phyloP scores from a whole-genome alignment of 2,113 vertebrate species.

The Shinisaurus crocodilurus region DNA sequence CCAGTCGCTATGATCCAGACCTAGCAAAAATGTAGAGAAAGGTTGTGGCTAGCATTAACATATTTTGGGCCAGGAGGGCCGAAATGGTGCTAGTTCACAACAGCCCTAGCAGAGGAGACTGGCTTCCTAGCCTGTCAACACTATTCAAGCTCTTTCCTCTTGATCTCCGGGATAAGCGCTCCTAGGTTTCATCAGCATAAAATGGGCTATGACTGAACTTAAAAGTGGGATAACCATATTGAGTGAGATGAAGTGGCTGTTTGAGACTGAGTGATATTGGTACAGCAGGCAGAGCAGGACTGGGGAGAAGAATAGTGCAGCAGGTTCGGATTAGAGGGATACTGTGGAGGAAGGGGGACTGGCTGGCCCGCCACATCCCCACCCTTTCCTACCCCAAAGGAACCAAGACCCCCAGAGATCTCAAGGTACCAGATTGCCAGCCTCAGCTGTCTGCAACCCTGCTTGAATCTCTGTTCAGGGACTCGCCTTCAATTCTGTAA shows the following conservation, averaged over 20 bases:
- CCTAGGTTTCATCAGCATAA: background rate
- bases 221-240: background rate
- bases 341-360: background rate
- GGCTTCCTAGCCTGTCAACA: background rate
- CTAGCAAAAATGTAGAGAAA: background rate
- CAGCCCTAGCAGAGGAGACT: background rate
- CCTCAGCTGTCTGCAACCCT: too few species aligned
- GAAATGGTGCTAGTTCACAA: background rate
- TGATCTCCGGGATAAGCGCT: background rate
- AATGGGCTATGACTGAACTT: background rate
- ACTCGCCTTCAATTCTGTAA: too few species aligned
- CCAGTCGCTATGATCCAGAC: too few species aligned
- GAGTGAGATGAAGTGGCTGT: background rate
- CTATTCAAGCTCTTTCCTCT: background rate
- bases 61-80: background rate
- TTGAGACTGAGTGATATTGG: background rate
- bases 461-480: too few species aligned
- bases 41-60: background rate
- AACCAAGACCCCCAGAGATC: too few species aligned
- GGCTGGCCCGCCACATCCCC: too few species aligned
- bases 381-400: too few species aligned
- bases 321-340: background rate
- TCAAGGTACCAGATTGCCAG: too few species aligned
- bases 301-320: background rate
- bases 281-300: background rate